A percentile compares a stretch with the other conserved stretches of the same genome.
Evolutionary conservation across 2,113 vertebrate species (phyloP).

Genomic region (Mionectes macconnelli): DNA sequence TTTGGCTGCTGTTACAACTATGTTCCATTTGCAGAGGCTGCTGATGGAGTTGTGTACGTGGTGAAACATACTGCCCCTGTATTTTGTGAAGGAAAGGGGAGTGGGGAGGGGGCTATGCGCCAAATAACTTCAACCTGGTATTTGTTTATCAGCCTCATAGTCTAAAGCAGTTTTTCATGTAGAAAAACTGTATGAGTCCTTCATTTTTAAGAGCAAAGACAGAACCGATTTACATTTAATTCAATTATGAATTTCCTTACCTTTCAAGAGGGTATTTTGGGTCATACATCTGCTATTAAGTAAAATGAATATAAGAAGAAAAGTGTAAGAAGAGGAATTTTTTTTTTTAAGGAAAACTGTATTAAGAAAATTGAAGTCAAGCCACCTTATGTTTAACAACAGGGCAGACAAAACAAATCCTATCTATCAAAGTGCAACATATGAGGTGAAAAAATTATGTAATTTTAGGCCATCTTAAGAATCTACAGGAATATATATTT

Average conservation of each 20-base stretch:
- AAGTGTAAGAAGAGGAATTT: background rate
- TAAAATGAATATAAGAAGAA: background rate
- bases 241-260: background rate
- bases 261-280: background rate
- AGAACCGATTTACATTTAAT: background rate
- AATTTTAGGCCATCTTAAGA: background rate
- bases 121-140: background rate
- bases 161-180: background rate
- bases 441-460: background rate
- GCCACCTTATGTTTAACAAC: background rate
- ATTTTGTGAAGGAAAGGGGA: background rate
- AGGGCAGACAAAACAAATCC: background rate
- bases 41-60: background rate
- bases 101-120: accelerated
- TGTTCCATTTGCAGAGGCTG: background rate
- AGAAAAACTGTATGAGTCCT: background rate
- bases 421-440: background rate
- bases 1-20: background rate
- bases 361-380: background rate
- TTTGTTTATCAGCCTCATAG: background rate
- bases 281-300: background rate
- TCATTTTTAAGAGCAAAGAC: background rate
- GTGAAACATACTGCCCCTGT: accelerated
- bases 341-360: background rate
- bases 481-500: background rate